These are phyloP conservation scores for Unio delphinus DNA, from an alignment of 2,888 invertebrate genomes.

Conservation along the genomic window DNA sequence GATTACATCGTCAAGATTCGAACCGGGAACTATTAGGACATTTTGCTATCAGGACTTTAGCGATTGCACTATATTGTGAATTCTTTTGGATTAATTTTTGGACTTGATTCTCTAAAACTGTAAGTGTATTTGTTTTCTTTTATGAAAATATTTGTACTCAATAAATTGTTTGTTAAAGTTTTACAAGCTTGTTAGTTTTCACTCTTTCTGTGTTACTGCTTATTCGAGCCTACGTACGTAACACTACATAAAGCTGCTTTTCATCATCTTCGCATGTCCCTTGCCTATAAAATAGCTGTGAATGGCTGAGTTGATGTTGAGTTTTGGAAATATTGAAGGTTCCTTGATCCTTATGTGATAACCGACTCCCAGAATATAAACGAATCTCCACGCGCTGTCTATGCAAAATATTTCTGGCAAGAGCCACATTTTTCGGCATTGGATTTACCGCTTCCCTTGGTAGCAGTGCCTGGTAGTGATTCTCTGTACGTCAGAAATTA, in stretches of 20 bases:
- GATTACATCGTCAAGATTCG: no score
- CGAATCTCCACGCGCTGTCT: conserved; percentile 18
- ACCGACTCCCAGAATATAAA: conserved; percentile 25
- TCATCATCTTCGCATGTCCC: conserved; percentile 29
- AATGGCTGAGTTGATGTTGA: conserved; percentile 15
- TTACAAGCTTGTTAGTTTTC: no score
- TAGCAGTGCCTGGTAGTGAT: conserved; percentile 34
- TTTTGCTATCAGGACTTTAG: no score
- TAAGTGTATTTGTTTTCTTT: no score
- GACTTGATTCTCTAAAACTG: no score
- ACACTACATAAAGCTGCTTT: neutral
- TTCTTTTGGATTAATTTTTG: no score
- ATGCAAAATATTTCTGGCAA: conserved; percentile 41
- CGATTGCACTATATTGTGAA: no score
- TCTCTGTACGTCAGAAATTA: conserved; percentile 32
- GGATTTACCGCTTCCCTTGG: conserved; percentile 34
- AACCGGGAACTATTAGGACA: no score
- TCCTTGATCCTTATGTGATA: conserved; percentile 32
- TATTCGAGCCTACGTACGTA: no score
- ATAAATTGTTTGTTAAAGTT: no score
- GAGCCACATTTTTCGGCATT: conserved; percentile 33
- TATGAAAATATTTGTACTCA: no score
- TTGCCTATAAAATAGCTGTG: conserved; percentile 19
- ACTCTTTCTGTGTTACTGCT: no score
- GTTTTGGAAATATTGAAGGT: conserved; percentile 29